Evolutionary conservation across 2,113 vertebrate genomes (phyloP), one percentile per base, ranked within the genome.

Genomic region (Oryzias celebensis): DNA sequence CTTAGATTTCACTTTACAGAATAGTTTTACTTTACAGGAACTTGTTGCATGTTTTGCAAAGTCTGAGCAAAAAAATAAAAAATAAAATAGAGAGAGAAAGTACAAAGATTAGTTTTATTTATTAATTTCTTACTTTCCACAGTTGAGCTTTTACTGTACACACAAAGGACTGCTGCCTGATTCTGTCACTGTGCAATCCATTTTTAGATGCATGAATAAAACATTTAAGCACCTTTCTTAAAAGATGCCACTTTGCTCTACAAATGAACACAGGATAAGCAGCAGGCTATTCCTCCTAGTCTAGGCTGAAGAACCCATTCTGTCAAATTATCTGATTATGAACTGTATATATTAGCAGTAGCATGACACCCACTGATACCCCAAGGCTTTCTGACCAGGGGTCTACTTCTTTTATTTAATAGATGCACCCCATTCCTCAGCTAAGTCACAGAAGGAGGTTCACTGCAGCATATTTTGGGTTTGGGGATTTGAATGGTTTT

Each of bases 201-300:
- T 89, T 89, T 90, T 87, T 87, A 90, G 85, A 73, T 7, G 46
- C 28, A 87, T 90, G 90, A 91, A 90, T 92, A 86, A 91, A 91
- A 91, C 83, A 90, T 91, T 58, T 68, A 28, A 75, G 55, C 68
- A 84, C 80, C 81, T 74, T 83, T 85, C 71, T 70, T 68, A 22
- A 66, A 71, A 65, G 61, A 72, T 55, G 59, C 50, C 57, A 68
- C 75, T 70, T 67, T 62, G 63, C 58, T 68, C 75, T 77, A 49
- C 53, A 78, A 85, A 87, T 68, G 52, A 88, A 83, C 57, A 58
- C 23, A 60, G 44, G 49, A 81, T 60, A 56, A 73, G 54, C 85
- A 68, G 46, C 59, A n/a, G 68, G 68, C 58, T 57, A 41, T 61
- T 54, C 60, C 62, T 63, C 41, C 55, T 22, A 14, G 63, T 41